phyloP scores from a whole-genome alignment of 2,888 invertebrate genomes.

The Apodemia zela region DNA sequence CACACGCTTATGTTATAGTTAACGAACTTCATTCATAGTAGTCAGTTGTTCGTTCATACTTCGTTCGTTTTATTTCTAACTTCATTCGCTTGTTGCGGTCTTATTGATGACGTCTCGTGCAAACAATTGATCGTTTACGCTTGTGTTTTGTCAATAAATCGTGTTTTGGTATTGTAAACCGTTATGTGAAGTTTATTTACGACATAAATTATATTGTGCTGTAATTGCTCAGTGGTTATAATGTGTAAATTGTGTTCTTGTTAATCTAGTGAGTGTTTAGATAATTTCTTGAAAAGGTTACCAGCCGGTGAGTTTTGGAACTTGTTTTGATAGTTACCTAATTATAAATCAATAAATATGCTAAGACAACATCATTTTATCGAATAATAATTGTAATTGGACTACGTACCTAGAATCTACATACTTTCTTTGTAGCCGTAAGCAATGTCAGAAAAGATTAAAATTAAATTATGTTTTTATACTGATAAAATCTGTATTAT shows the following conservation, averaged over 20 bases:
- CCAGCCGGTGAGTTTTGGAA: too few relatives aligned
- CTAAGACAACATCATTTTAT: too few relatives aligned
- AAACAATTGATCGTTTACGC: conserved; percentile 55
- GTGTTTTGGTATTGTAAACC: conserved; percentile 29
- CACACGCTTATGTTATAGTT: conserved; percentile 44
- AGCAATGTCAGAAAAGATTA: too few relatives aligned
- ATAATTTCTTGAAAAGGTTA: too few relatives aligned
- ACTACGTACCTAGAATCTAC: too few relatives aligned
- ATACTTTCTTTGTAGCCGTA: too few relatives aligned
- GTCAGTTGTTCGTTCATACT: conserved; percentile 30
- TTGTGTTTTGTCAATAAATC: conserved; percentile 72
- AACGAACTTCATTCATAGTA: conserved; percentile 66
- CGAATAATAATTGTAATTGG: too few relatives aligned
- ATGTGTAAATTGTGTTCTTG: conserved; percentile 2
- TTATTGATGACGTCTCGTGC: conserved; percentile 52
- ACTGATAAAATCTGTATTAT: too few relatives aligned
- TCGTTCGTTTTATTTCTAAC: conserved; percentile 42
- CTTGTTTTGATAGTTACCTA: too few relatives aligned
- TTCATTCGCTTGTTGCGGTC: conserved; percentile 55
- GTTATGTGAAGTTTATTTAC: conserved; percentile 23
- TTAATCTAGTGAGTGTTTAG: too few relatives aligned
- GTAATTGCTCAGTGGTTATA: conserved; percentile 26
- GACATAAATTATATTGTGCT: conserved; percentile 20
- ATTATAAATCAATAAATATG: too few relatives aligned
- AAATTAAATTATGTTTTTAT: too few relatives aligned